Evolutionary conservation across 2,797 vertebrate species (phyloP).

Genomic region (Aldrovandia affinis): DNA sequence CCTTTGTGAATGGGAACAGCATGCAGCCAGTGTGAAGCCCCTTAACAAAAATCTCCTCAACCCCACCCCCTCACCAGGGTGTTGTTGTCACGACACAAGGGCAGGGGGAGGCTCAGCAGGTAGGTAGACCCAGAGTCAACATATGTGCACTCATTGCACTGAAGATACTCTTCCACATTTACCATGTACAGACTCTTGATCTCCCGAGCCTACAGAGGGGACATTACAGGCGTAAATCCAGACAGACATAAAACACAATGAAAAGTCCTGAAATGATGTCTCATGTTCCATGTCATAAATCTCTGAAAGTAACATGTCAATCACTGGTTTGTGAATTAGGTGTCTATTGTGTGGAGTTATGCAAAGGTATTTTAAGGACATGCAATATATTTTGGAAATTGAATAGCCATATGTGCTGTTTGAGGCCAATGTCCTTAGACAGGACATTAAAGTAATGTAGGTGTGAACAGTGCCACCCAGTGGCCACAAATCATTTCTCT

Average conservation of each 20-base stretch:
- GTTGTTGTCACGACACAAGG: conserved; percentile 51
- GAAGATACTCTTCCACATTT: conserved; percentile 54
- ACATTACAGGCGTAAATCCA: neutral
- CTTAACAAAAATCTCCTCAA: neutral
- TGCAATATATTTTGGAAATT: neutral
- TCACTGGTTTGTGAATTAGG: neutral
- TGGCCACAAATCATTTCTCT: neutral
- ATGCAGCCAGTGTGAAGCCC: neutral
- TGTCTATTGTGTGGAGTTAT: neutral
- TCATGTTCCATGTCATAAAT: neutral
- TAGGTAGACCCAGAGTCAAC: conserved; percentile 50
- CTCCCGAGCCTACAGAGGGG: conserved; percentile 57
- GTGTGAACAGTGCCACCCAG: neutral
- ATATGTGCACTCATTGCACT: conserved; percentile 58
- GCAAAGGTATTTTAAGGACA: neutral
- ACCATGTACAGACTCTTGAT: conserved; percentile 69
- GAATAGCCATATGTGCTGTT: neutral
- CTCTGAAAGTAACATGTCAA: neutral
- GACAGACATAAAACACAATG: neutral
- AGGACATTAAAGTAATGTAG: neutral
- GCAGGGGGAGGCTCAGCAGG: conserved; percentile 67
- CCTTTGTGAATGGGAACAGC: neutral
- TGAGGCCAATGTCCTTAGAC: neutral
- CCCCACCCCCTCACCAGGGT: conserved; percentile 57
- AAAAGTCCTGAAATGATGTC: too few species aligned